phyloP scores from a whole-genome alignment of 2,113 vertebrate genomes.

The Macquaria ambigua region DNA sequence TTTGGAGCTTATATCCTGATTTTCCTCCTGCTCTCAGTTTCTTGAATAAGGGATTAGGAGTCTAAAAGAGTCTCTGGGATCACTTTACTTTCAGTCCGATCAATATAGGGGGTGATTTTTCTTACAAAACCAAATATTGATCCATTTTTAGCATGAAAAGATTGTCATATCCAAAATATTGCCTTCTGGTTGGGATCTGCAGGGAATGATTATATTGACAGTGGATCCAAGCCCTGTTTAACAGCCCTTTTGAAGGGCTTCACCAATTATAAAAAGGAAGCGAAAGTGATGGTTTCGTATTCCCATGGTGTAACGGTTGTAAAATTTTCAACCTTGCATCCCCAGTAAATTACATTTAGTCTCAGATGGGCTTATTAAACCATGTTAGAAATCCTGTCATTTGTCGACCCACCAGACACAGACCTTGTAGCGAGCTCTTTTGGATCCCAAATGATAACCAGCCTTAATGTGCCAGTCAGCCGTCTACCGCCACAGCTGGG shows the following conservation, averaged over 20 bases:
- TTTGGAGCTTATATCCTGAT: conserved; percentile 36
- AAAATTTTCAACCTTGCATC: conserved; percentile 21
- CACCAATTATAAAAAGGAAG: conserved; percentile 22
- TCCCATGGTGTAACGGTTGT: conserved; percentile 32
- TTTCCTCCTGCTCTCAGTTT: conserved; percentile 26
- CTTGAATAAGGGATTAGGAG: conserved; percentile 37
- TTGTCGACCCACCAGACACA: conserved; percentile 36
- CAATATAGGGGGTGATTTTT: conserved; percentile 27
- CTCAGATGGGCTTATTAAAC: conserved; percentile 46
- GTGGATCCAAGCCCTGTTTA: not conserved
- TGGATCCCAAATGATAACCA: conserved; percentile 28
- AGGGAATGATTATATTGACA: not conserved
- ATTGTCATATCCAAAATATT: not conserved
- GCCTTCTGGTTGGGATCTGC: not conserved
- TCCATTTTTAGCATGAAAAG: conserved; percentile 2
- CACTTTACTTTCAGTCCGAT: conserved; percentile 14
- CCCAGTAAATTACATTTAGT: conserved; percentile 40
- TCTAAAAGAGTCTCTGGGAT: conserved; percentile 14
- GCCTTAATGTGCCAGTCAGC: conserved; percentile 54
- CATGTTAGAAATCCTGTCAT: conserved; percentile 34
- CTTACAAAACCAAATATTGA: conserved; percentile 27
- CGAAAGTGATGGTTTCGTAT: conserved; percentile 41
- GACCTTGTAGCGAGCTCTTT: conserved; percentile 19
- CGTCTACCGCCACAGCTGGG: conserved; percentile 40
- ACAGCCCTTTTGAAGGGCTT: conserved; percentile 25